Base-by-base conservation (phyloP, 2,888 invertebrate species). In the Myopa testacea region DNA sequence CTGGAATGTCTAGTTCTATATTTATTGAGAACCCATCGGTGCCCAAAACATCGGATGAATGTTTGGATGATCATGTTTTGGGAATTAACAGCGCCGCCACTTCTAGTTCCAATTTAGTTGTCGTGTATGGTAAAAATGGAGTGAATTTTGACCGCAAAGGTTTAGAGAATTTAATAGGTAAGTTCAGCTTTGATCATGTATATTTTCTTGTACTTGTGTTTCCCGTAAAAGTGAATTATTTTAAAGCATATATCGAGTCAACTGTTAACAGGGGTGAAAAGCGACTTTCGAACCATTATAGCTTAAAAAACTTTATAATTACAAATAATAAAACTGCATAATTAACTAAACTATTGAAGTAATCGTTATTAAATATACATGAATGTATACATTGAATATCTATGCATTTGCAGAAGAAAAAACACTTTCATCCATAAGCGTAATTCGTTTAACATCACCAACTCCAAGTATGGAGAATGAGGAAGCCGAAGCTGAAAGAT, bases 71-170 rank as follows among this genome's bases (percentile, higher is more conserved):
- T 6, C 19, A 65, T 76, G 55, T 19, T 55, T 55, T 71, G 16
- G 70, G 14, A 78, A 75, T 67, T 55, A 76, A 78, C 52, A 79
- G 78, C 8, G 79, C 79, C 70, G 55, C 68, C 37, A 79, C 76
- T 19, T 75, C 85, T 50, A 88, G 88, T 78, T 85, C 88, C 34
- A 89, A 90, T 81, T 83, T 96, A 87, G 93, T 95, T 85, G 93
- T 96, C 88, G 93, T 96, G 88, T 95, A 96, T 87, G 94, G 94
- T 88, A 95, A 95, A 90, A 95, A 96, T 92, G 96, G 96, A 84
- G 93, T 96, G 81, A 94, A 94, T 79, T 94, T 94, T 79, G 96
- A 96, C 89, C 94, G 94, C 86, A 93, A 94, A 84, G 93, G 94
- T 82, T 92, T 96, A 80, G 94, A 95, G 84, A 93, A 93, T 84